phyloP scores from a whole-genome alignment of 2,113 vertebrate species.

The Piaya cayana region DNA sequence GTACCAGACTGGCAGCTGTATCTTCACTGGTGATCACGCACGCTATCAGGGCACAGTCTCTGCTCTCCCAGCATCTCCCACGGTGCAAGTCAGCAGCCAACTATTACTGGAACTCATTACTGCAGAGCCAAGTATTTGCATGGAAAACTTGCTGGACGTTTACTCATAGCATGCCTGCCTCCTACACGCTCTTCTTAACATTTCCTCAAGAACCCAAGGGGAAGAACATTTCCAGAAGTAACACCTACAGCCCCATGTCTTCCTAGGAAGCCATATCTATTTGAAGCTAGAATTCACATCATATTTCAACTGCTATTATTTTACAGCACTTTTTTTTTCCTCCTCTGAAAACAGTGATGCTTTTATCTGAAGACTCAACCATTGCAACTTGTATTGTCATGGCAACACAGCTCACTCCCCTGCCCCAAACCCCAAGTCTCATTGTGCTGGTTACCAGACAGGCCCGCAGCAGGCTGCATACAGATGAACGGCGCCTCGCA shows the following conservation, averaged over 20 bases:
- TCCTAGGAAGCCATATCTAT: not conserved
- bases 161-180: slow-evolving; percentile 6
- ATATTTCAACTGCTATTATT: not conserved
- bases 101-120: slow-evolving; percentile 6
- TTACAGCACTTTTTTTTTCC: not conserved
- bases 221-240: not conserved
- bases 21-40: not conserved
- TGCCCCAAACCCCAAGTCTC: not conserved
- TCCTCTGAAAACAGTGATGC: not conserved
- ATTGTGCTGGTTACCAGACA: not conserved
- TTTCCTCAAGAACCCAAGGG: not conserved
- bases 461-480: not conserved
- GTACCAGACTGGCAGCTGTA: slow-evolving; percentile 26
- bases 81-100: not conserved
- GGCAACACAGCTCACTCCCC: slow-evolving; percentile 25
- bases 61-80: not conserved
- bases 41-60: not conserved
- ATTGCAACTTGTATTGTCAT: not conserved
- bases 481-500: not conserved
- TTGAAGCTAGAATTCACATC: not conserved
- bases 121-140: not conserved
- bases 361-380: slow-evolving; percentile 11
- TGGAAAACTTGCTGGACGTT: slow-evolving; percentile 7
- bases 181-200: not conserved
- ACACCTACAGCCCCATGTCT: not conserved